Evolutionary conservation across 1,140 invertebrate species (phyloP).

Genomic region (Chelonus insularis): DNA sequence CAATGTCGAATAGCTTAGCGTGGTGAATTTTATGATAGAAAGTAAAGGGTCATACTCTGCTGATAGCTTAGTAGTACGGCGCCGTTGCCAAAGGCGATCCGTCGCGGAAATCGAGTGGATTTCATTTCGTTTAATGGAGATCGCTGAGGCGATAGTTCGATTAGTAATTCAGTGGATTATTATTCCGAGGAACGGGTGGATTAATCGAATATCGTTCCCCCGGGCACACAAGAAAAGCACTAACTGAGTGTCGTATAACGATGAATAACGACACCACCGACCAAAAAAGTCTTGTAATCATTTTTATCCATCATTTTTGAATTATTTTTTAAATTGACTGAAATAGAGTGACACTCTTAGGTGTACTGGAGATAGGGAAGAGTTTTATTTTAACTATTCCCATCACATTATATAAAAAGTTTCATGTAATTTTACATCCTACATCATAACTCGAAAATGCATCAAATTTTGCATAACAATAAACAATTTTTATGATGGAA

Average conservation of each 20-base stretch:
- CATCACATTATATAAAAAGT: too few relatives aligned
- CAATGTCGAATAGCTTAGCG: constrained; percentile 8
- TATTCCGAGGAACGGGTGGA: constrained; percentile 35
- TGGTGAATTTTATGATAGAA: constrained; percentile 9
- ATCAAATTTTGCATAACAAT: too few relatives aligned
- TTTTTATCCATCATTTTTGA: neutral
- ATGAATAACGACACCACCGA: constrained; percentile 17
- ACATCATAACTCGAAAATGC: too few relatives aligned
- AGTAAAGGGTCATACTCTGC: constrained; percentile 3
- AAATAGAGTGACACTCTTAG: too few relatives aligned
- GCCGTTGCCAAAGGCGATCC: constrained; percentile 9
- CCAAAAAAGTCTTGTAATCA: neutral
- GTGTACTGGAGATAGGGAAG: too few relatives aligned
- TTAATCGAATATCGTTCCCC: constrained; percentile 45
- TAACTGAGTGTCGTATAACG: neutral
- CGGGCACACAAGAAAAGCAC: neutral
- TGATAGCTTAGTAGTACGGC: constrained; percentile 5
- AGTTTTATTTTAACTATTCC: too few relatives aligned
- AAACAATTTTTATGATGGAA: too few relatives aligned
- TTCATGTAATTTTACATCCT: too few relatives aligned
- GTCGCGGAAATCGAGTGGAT: constrained; percentile 28
- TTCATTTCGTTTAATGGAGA: constrained; percentile 33
- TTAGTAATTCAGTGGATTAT: constrained; percentile 43
- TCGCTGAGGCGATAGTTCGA: constrained; percentile 32
- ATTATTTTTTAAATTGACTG: too few relatives aligned